Percentiles rank a stretch among this genome's conserved stretches.
phyloP scores from a whole-genome alignment of 2,888 invertebrate genomes.

The Chirona hameri region DNA sequence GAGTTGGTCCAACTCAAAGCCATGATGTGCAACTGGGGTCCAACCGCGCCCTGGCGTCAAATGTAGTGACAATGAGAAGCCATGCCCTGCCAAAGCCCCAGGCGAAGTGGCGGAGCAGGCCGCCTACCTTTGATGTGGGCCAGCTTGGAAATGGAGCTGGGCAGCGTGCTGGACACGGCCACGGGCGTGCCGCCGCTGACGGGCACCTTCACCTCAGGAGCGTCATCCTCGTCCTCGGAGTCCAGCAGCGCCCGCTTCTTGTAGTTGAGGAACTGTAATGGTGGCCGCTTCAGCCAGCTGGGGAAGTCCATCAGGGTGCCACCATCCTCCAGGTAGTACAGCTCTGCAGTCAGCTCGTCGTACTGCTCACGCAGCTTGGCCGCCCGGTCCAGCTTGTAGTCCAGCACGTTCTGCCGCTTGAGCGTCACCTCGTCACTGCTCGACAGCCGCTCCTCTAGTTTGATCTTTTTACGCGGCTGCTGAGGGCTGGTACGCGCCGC shows the following conservation, averaged over 20 bases:
- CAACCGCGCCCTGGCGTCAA: too few species aligned
- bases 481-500: neutral
- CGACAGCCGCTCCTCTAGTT: neutral
- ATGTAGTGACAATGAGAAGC: too few species aligned
- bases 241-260: constrained; percentile 54
- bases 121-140: neutral
- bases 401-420: constrained; percentile 34
- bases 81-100: too few species aligned
- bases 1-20: too few species aligned
- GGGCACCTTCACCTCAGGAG: constrained; percentile 59
- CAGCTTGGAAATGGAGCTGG: constrained; percentile 60
- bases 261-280: constrained; percentile 69
- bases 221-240: constrained; percentile 54
- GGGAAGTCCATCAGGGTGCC: constrained; percentile 86
- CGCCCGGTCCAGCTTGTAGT: constrained; percentile 42
- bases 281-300: constrained; percentile 76
- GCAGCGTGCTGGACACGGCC: constrained; percentile 57
- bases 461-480: constrained; percentile 25
- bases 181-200: constrained; percentile 58
- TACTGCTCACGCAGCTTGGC: constrained; percentile 46
- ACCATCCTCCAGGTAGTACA: constrained; percentile 79
- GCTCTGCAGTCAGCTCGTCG: constrained; percentile 59
- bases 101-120: neutral
- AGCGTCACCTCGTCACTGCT: neutral
- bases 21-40: too few species aligned